Evolutionary conservation across 2,797 vertebrate genomes (phyloP).

Genomic region (Spizella passerina): DNA sequence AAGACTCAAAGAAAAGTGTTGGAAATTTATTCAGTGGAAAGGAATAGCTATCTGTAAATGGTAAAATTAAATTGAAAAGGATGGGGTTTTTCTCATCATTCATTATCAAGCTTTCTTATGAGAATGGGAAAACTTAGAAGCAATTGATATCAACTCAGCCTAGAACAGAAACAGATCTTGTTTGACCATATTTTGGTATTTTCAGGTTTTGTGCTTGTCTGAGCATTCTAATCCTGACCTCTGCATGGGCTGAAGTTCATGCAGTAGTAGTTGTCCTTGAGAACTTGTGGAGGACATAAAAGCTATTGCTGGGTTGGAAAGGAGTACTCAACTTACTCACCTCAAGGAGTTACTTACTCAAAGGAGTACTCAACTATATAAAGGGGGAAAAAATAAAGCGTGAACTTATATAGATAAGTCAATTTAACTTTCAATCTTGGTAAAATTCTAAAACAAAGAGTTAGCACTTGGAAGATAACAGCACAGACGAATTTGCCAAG

Average conservation of each 20-base stretch:
- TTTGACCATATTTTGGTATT: neutral
- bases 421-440: neutral
- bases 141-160: neutral
- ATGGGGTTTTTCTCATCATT: fast-evolving
- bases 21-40: neutral
- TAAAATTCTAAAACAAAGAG: neutral
- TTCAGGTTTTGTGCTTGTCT: neutral
- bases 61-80: neutral
- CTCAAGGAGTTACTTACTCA: too few species aligned
- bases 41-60: neutral
- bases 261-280: neutral
- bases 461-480: neutral
- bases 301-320: neutral
- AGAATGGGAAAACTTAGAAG: neutral
- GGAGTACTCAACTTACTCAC: neutral
- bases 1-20: neutral
- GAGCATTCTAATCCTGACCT: neutral
- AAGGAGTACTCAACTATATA: too few species aligned
- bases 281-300: neutral
- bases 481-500: neutral
- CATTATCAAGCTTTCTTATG: neutral
- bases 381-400: neutral
- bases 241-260: neutral
- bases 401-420: neutral
- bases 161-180: neutral